Evolutionary conservation across 2,113 vertebrate species (phyloP), one percentile per base, ranked within the genome.

Genomic region (Pseudorectes ferrugineus): DNA sequence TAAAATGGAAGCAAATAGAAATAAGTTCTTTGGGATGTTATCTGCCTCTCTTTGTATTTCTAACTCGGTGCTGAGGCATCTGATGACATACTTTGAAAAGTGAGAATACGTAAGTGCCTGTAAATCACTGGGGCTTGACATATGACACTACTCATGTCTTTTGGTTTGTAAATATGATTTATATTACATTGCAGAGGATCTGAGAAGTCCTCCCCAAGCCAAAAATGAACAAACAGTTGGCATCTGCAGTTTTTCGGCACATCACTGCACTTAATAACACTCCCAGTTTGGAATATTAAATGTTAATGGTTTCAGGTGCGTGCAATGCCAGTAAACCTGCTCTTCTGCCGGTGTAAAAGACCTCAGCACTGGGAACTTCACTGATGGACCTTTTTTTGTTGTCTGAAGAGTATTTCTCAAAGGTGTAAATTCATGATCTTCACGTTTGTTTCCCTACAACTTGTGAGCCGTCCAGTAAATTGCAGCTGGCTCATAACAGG

Each of bases 131-230:
- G 67, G 42, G 54, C 54, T 75, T 91, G 80, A 92, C 70, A 71
- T 71, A 14, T 3, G 42, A 92, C 52, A 76, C 77, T 94, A 19
- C 51, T 89, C 19, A 8, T 18, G 72, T 46, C 46, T 95, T 92
- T 91, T 3, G 4, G 46, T 94, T 95, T 94, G 76, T 96, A 93
- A 92, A 93, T 93, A 72, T 65, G 46, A 78, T 88, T 89, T 95
- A 62, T 82, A 31, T 85, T 89, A 43, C 2, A 1, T 88, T 89
- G 49, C 75, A 89, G 63, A 66, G 78, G 54, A 85, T 94, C 62
- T 82, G 46, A 85, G 78, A 82, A 82, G 85, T 54, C 46, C 26
- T 82, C 3, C 24, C 22, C 35, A 66, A 79, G 91, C 84, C 49
- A 95, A 54, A 94, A 85, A 61, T 36, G 19, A 76, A 40, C 16